These are phyloP conservation scores for Bellardia bayeri DNA, from an alignment of 2,888 invertebrate species.

Conservation along the genomic window DNA sequence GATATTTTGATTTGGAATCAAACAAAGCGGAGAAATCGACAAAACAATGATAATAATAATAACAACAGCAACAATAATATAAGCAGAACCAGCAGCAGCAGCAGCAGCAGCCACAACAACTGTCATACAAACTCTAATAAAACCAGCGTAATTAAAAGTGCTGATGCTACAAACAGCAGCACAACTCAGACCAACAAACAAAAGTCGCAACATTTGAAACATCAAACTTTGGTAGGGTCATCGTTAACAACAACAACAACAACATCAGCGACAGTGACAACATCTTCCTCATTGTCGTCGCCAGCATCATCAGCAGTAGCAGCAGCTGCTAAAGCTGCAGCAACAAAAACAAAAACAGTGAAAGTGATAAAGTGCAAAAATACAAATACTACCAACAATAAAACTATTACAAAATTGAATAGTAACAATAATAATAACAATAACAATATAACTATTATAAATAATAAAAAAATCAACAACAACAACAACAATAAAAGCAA, in stretches of 20 bases:
- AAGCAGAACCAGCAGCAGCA: constrained; percentile 45
- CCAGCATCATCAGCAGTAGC: constrained; percentile 30
- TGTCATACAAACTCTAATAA: constrained; percentile 47
- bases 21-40: constrained; percentile 82
- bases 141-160: constrained; percentile 25
- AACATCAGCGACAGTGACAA: constrained; percentile 29
- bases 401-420: constrained; percentile 69
- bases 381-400: constrained; percentile 69
- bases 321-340: constrained; percentile 25
- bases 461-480: constrained; percentile 57
- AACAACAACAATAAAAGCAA: constrained; percentile 68
- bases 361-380: constrained; percentile 74
- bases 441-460: constrained; percentile 59
- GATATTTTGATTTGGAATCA: constrained; percentile 83
- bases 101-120: constrained; percentile 51
- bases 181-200: background rate
- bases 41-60: constrained; percentile 78
- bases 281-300: constrained; percentile 5
- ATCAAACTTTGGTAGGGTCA: background rate
- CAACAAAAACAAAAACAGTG: constrained; percentile 58
- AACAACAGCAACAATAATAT: constrained; percentile 62
- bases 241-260: constrained; percentile 5
- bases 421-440: constrained; percentile 68
- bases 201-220: background rate
- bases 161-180: background rate